phyloP scores from a whole-genome alignment of 1,140 invertebrate genomes.

The Thrips palmi region DNA sequence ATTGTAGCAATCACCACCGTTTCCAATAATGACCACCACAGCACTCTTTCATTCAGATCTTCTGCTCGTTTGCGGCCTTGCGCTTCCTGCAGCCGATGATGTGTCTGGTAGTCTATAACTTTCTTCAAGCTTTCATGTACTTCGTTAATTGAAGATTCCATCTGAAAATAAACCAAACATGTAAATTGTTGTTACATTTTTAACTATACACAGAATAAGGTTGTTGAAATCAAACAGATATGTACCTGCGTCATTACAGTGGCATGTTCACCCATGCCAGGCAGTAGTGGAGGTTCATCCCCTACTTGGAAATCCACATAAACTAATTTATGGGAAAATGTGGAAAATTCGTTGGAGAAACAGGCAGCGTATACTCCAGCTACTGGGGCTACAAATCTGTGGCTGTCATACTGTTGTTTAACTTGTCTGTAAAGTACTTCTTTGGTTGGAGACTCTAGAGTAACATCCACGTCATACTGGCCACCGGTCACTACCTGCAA shows the following conservation, averaged over 20 bases:
- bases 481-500: constrained; percentile 93
- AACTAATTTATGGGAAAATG: constrained; percentile 97
- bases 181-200: constrained; percentile 1
- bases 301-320: constrained; percentile 98
- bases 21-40: constrained; percentile 83
- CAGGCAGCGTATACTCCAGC: constrained; percentile 74
- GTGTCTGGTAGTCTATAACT: constrained; percentile 88
- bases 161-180: constrained; percentile 32
- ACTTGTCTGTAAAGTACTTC: constrained; percentile 82
- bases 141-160: constrained; percentile 77
- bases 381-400: constrained; percentile 59
- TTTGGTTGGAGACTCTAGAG: constrained; percentile 71
- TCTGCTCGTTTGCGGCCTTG: constrained; percentile 88
- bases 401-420: constrained; percentile 87
- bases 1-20: constrained; percentile 69
- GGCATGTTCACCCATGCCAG: constrained; percentile 70
- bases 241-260: constrained; percentile 88
- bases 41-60: constrained; percentile 82
- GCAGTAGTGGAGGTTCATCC: constrained; percentile 69
- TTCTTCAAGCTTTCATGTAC: constrained; percentile 75
- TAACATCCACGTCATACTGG: constrained; percentile 96
- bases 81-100: constrained; percentile 85
- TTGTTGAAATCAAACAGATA: constrained; percentile 8
- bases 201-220: not conserved
- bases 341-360: constrained; percentile 99